These are phyloP conservation scores for Centropus unirufus DNA, from an alignment of 2,113 vertebrate species.

Conservation along the genomic window DNA sequence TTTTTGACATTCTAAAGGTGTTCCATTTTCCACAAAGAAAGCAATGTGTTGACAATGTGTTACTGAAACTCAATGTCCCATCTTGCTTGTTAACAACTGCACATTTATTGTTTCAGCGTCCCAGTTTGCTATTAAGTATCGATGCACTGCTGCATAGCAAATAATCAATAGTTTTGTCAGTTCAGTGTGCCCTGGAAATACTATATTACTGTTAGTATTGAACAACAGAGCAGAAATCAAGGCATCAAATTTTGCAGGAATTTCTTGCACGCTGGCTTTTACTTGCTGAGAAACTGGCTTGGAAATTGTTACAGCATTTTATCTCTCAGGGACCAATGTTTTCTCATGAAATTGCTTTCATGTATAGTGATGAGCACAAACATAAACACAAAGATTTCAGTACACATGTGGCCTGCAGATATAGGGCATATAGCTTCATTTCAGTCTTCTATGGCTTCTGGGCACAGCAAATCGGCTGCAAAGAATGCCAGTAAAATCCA, in stretches of 20 bases:
- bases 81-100: constrained; percentile 25
- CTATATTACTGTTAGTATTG: constrained; percentile 49
- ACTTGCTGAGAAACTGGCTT: neutral
- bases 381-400: neutral
- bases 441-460: neutral
- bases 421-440: neutral
- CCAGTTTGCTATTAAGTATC: constrained; percentile 47
- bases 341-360: neutral
- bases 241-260: constrained; percentile 1
- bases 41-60: too few species aligned
- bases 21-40: neutral
- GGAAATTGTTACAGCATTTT: accelerated
- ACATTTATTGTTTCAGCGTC: constrained; percentile 20
- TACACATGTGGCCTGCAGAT: neutral
- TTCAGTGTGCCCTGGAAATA: constrained; percentile 41
- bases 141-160: constrained; percentile 3
- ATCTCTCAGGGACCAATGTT: neutral
- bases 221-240: constrained; percentile 52
- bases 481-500: neutral
- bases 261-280: neutral
- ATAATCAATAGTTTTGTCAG: constrained; percentile 63
- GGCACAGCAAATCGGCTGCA: neutral
- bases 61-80: neutral
- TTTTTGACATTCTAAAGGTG: constrained; percentile 14
- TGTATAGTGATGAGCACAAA: neutral